phyloP scores from a whole-genome alignment of 1,140 invertebrate species.

The Doryteuthis pealeii region DNA sequence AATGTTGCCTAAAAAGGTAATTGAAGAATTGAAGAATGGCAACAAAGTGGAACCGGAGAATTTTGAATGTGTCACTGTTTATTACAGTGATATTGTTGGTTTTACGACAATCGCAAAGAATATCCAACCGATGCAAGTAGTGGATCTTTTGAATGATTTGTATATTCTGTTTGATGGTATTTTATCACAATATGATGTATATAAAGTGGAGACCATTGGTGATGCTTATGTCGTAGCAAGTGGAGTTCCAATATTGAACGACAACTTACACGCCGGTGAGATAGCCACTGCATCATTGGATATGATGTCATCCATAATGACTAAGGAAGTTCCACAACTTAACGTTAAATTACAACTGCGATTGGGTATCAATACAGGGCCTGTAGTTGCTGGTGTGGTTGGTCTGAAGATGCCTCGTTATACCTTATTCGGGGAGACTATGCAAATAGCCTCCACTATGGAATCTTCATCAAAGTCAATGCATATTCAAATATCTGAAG shows the following conservation, averaged over 20 bases:
- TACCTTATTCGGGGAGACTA: slow-evolving; percentile 86
- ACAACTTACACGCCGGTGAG: slow-evolving; percentile 75
- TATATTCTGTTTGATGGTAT: slow-evolving; percentile 67
- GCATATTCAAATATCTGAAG: not conserved
- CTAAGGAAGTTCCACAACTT: slow-evolving; percentile 78
- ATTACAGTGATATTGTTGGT: slow-evolving; percentile 86
- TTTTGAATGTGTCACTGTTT: slow-evolving; percentile 86
- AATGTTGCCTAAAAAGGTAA: slow-evolving; percentile 79
- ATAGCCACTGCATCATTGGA: slow-evolving; percentile 68
- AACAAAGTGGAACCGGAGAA: slow-evolving; percentile 84
- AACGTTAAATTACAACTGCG: slow-evolving; percentile 75
- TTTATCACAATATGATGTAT: slow-evolving; percentile 84
- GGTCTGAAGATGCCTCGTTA: slow-evolving; percentile 92
- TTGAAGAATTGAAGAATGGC: slow-evolving; percentile 74
- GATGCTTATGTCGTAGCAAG: slow-evolving; percentile 93
- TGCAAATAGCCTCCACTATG: slow-evolving; percentile 40
- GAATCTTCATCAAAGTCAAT: slow-evolving; percentile 23
- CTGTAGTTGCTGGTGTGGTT: slow-evolving; percentile 86
- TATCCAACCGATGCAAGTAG: slow-evolving; percentile 84
- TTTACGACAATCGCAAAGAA: slow-evolving; percentile 95
- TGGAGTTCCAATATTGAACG: slow-evolving; percentile 77
- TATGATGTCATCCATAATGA: slow-evolving; percentile 74
- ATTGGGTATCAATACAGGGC: slow-evolving; percentile 74
- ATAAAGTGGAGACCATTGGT: slow-evolving; percentile 92
- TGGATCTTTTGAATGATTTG: slow-evolving; percentile 59